Evolutionary conservation across 2,888 invertebrate genomes (phyloP), one percentile per base, ranked within the genome.

Genomic region (Idaea aversata): DNA sequence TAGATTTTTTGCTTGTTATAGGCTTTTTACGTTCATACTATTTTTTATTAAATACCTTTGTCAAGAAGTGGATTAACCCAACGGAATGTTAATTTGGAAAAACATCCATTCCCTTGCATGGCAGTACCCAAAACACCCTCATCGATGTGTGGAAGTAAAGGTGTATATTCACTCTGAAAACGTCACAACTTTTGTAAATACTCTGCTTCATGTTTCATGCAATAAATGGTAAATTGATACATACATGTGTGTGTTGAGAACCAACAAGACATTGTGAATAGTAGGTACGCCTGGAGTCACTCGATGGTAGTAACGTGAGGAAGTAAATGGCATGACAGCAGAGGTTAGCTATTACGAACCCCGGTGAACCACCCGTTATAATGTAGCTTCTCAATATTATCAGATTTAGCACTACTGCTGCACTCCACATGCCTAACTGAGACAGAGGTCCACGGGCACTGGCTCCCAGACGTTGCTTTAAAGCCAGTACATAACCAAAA

Each of bases 1-100:
- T n/a, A n/a, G n/a, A n/a, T n/a, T n/a, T n/a, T n/a, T n/a, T n/a
- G n/a, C n/a, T n/a, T n/a, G n/a, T n/a, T n/a, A n/a, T n/a, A n/a
- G n/a, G n/a, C n/a, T n/a, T n/a, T n/a, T n/a, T n/a, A n/a, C n/a
- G n/a, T n/a, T n/a, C n/a, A n/a, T n/a, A n/a, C n/a, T n/a, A n/a
- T n/a, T n/a, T n/a, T n/a, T n/a, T n/a, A n/a, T n/a, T n/a, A n/a
- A n/a, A n/a, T 83, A 89, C 94, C 98, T 91, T 97, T 98, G 67
- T 94, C 87, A 86, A 99, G 96, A 65, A 99, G 87, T 3, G 97
- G 97, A 71, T 96, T 94, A 1, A 98, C 98, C 99, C 99, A 99
- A 69, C 95, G 93, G 84, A 99, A 98, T 34, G 96, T 87, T n/a
- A 98, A 90, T 80, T 95, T 95, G 0, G 98, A 97, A 3, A 95